Evolutionary conservation across 2,888 invertebrate species (phyloP).

Genomic region (Scaptomyza cyrtandrae): DNA sequence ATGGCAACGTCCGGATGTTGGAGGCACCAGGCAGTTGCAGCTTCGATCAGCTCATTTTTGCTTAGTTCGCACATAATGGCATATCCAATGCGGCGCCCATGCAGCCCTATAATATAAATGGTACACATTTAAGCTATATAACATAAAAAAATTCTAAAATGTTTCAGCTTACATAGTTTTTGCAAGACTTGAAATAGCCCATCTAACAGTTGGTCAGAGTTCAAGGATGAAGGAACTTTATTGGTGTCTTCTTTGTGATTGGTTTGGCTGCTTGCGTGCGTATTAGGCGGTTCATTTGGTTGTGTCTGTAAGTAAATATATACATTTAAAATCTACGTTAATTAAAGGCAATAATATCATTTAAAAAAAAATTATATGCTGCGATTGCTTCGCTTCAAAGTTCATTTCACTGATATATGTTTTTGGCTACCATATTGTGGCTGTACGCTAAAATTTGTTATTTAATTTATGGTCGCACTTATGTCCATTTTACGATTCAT

Average conservation of each 20-base stretch:
- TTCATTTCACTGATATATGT: neutral
- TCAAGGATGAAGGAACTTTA: neutral
- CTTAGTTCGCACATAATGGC: slow-evolving; percentile 70
- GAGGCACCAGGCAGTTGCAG: slow-evolving; percentile 65
- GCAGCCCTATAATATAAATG: slow-evolving; percentile 54
- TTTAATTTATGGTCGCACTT: slow-evolving; percentile 4
- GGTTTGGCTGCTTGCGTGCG: slow-evolving; percentile 13
- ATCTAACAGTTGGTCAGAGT: slow-evolving; percentile 41
- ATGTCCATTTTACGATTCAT: slow-evolving; percentile 17
- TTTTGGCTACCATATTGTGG: slow-evolving; percentile 49
- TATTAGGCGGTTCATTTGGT: slow-evolving; percentile 12
- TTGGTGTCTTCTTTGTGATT: slow-evolving; percentile 1
- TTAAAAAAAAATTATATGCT: slow-evolving; percentile 32
- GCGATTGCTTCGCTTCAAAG: slow-evolving; percentile 17
- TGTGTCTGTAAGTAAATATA: slow-evolving; percentile 31
- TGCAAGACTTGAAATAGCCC: slow-evolving; percentile 29
- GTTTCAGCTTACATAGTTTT: slow-evolving; percentile 41
- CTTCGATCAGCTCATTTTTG: slow-evolving; percentile 67
- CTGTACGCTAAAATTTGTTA: slow-evolving; percentile 1
- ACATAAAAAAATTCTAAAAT: neutral
- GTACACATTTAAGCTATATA: neutral
- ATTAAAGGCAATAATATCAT: slow-evolving; percentile 32
- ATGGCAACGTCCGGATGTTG: slow-evolving; percentile 73
- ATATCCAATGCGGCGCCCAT: slow-evolving; percentile 42
- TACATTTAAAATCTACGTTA: slow-evolving; percentile 5